phyloP scores from a whole-genome alignment of 2,113 vertebrate genomes.

The Rhinoderma darwinii region DNA sequence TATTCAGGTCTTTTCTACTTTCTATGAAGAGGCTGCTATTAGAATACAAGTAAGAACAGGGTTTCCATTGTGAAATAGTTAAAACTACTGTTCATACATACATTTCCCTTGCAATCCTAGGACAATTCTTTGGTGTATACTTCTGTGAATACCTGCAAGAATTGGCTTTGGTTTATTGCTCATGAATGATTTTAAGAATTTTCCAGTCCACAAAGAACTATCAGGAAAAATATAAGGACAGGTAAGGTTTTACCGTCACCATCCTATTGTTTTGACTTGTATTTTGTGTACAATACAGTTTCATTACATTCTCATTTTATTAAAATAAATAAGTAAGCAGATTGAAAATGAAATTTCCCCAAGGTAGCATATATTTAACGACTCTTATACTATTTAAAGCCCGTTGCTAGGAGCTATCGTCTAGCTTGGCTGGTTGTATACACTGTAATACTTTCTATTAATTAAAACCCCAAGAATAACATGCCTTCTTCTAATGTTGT shows the following conservation, averaged over 20 bases:
- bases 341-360: slow-evolving; percentile 1
- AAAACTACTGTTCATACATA: neutral
- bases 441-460: slow-evolving; percentile 32
- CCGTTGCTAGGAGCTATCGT: slow-evolving; percentile 32
- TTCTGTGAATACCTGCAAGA: neutral
- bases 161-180: neutral
- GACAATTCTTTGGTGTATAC: neutral
- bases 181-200: neutral
- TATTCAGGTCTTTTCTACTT: too few relatives aligned
- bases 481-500: neutral
- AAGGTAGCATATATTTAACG: slow-evolving; percentile 21
- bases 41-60: too few relatives aligned
- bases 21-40: too few relatives aligned
- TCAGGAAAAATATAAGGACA: neutral
- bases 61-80: too few relatives aligned
- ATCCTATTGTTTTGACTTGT: neutral
- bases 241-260: neutral
- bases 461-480: neutral
- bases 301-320: slow-evolving; percentile 9
- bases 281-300: neutral
- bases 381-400: slow-evolving; percentile 26
- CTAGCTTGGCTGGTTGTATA: slow-evolving; percentile 5
- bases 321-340: neutral
- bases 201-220: neutral
- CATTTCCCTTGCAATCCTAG: too few relatives aligned